Base-by-base conservation (phyloP, 2,888 invertebrate genomes). In the Meloe dianella region DNA sequence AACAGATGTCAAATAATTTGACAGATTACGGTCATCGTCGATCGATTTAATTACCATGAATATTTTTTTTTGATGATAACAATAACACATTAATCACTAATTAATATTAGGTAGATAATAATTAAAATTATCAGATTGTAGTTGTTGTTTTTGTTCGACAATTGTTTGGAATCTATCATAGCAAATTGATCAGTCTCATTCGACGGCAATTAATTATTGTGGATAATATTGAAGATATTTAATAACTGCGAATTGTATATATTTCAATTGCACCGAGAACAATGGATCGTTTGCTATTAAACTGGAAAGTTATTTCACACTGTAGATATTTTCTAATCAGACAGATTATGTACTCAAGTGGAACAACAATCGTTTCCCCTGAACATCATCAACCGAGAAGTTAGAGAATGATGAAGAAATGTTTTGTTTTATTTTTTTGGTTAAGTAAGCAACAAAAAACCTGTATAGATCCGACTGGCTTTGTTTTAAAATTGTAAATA, bases 281-380 rank as follows among this genome's bases (percentile, higher is more conserved):
- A 67, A 67, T 67, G 64, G 65, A 62, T 63, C 63, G 60, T 63
- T n/a, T 68, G 57, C 65, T 68, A 63, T 68, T 68, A 68, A 68
- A 63, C 56, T 68, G 68, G 61, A 70, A 72, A 68, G 65, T 70
- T 71, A 68, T 71, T 72, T 71, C 73, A 73, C 71, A 71, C 70
- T 73, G 69, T 71, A 68, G n/a, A n/a, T 69, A 70, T 71, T 71
- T 71, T 72, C 75, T 77, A 78, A 79, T 79, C 79, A 74, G 68
- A n/a, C n/a, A 67, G 75, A 78, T 78, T 78, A 75, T 75, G 75
- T 77, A 78, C 74, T 77, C 75, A 77, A 78, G 76, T 78, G 79
- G 76, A 79, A 78, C 79, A 75, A 68, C 73, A 73, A 74, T 74
- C 73, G 73, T 71, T 74, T 75, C 69, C n/a, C 69, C 74, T 74